These are phyloP conservation scores for Rhabdophis nuchalis DNA, from an alignment of 2,797 vertebrate genomes.

Conservation along the genomic window DNA sequence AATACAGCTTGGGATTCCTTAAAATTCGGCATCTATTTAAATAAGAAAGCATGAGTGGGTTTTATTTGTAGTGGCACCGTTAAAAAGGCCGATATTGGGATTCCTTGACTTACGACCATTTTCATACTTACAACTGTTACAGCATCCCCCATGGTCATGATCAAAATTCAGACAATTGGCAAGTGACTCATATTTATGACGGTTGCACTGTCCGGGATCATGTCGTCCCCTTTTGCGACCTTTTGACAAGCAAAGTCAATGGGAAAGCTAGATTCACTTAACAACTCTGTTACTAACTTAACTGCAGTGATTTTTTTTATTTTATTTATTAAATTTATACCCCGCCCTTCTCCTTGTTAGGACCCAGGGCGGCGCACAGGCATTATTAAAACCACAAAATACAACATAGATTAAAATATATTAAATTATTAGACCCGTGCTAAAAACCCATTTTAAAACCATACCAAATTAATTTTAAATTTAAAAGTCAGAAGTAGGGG, in stretches of 20 bases:
- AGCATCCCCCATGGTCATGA: not conserved
- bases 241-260: not conserved
- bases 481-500: no score
- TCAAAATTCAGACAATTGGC: not conserved
- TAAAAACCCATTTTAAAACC: no score
- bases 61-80: no score
- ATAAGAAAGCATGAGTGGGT: not conserved
- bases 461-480: no score
- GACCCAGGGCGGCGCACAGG: no score
- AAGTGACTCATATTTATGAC: not conserved
- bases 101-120: not conserved
- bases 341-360: no score
- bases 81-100: not conserved
- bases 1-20: not conserved
- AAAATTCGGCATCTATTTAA: not conserved
- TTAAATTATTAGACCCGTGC: no score
- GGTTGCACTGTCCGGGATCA: not conserved
- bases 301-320: not conserved
- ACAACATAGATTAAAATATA: no score
- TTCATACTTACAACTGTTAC: not conserved
- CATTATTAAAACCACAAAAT: no score
- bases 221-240: not conserved
- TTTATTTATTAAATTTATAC: no score
- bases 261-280: not conserved
- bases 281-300: not conserved